Evolutionary conservation across 2,797 vertebrate genomes (phyloP).

Genomic region (Gadopsis bispinosus): DNA sequence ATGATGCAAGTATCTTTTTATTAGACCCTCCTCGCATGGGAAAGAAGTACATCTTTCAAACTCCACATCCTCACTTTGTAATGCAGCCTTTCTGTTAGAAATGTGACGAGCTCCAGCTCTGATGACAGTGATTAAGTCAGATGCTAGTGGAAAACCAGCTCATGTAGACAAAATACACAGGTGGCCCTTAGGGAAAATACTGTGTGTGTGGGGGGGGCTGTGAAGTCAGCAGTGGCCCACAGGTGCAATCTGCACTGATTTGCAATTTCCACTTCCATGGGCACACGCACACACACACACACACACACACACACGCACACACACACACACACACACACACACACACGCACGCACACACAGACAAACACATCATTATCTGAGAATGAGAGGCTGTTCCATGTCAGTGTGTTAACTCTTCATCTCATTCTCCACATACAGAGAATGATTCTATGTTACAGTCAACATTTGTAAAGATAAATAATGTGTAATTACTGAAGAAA

Average conservation of each 20-base stretch:
- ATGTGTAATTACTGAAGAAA: background rate
- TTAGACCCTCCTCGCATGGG: background rate
- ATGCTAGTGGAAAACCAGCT: background rate
- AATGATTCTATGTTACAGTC: background rate
- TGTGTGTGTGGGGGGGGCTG: background rate
- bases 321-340: no score
- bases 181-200: slow-evolving; percentile 43
- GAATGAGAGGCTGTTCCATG: background rate
- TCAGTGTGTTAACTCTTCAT: background rate
- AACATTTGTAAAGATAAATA: background rate
- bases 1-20: background rate
- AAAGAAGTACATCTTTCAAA: background rate
- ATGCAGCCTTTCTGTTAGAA: background rate
- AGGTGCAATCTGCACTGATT: slow-evolving; percentile 26
- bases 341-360: no score
- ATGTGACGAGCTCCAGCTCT: background rate
- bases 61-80: background rate
- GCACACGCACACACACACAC: no score
- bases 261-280: slow-evolving; percentile 39
- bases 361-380: background rate
- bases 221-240: slow-evolving; percentile 31
- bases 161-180: slow-evolving; percentile 14
- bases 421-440: background rate
- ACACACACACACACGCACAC: background rate
- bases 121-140: background rate